Evolutionary conservation across 2,888 invertebrate genomes (phyloP).

Genomic region (Eupithecia vulgata): DNA sequence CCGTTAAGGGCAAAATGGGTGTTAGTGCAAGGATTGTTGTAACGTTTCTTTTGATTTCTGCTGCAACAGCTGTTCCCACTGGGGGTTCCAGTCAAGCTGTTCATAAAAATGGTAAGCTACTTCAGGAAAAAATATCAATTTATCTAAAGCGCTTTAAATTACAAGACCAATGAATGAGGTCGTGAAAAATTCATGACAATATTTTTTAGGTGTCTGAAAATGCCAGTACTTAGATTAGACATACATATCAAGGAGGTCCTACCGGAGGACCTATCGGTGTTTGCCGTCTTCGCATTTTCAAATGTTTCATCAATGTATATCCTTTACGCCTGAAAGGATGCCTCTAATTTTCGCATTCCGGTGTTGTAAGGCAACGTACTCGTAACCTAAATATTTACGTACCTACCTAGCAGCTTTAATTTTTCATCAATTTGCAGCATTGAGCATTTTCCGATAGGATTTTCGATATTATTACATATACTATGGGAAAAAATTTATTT

Average conservation of each 20-base stretch:
- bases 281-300: not conserved
- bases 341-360: slow-evolving; percentile 12
- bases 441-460: not conserved
- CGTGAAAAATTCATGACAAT: not conserved
- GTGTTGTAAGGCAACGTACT: slow-evolving; percentile 1
- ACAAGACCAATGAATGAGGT: not conserved
- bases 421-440: not conserved
- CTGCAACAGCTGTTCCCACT: slow-evolving; percentile 69
- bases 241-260: not conserved
- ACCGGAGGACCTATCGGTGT: too few species aligned
- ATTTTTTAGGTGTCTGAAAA: not conserved
- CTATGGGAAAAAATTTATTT: not conserved
- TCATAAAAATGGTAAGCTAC: slow-evolving; percentile 61
- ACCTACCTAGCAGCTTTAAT: not conserved
- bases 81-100: slow-evolving; percentile 61
- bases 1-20: slow-evolving; percentile 71
- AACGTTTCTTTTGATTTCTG: slow-evolving; percentile 70
- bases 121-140: not conserved
- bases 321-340: slow-evolving; percentile 10
- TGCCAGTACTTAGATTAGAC: not conserved
- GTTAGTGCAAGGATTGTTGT: slow-evolving; percentile 75
- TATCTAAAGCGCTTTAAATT: not conserved
- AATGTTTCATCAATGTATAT: not conserved
- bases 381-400: not conserved
- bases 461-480: too few species aligned